These are phyloP conservation scores for Drosophila putrida DNA, from an alignment of 2,888 invertebrate genomes.

Conservation along the genomic window DNA sequence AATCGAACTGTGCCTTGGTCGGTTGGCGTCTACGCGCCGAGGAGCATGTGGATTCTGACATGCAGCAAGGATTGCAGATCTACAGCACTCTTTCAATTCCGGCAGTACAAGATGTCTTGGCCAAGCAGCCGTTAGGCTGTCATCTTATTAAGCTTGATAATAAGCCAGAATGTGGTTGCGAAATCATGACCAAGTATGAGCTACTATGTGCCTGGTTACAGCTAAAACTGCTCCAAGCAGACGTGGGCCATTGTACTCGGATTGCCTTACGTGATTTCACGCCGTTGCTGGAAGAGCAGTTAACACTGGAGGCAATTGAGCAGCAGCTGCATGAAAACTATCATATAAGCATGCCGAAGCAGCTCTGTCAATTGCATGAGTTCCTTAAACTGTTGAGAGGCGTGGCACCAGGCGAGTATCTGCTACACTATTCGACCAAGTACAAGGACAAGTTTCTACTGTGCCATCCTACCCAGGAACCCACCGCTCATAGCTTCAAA, in stretches of 20 bases:
- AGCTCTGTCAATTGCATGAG: slow-evolving; percentile 69
- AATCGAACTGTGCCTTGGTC: slow-evolving; percentile 50
- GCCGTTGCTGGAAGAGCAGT: slow-evolving; percentile 65
- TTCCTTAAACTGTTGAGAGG: slow-evolving; percentile 72
- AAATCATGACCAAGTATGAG: slow-evolving; percentile 79
- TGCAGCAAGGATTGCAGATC: slow-evolving; percentile 34
- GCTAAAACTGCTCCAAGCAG: slow-evolving; percentile 58
- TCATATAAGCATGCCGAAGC: slow-evolving; percentile 56
- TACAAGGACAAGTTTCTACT: slow-evolving; percentile 76
- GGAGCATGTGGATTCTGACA: slow-evolving; percentile 2
- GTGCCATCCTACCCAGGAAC: slow-evolving; percentile 61
- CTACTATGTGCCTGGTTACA: slow-evolving; percentile 80
- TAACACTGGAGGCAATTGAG: slow-evolving; percentile 64
- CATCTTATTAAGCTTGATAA: slow-evolving; percentile 78
- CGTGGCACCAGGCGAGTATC: slow-evolving; percentile 68
- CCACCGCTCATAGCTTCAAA: slow-evolving; percentile 60
- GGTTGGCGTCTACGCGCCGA: slow-evolving; percentile 64
- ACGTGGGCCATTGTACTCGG: slow-evolving; percentile 64
- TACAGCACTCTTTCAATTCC: slow-evolving; percentile 60
- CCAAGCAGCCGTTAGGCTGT: slow-evolving; percentile 45
- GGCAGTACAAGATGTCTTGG: slow-evolving; percentile 40
- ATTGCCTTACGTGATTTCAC: slow-evolving; percentile 63
- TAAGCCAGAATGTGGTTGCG: slow-evolving; percentile 82
- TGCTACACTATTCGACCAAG: slow-evolving; percentile 75
- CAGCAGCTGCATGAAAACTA: slow-evolving; percentile 65